Evolutionary conservation across 2,113 vertebrate genomes (phyloP).

Genomic region (Cyanistes caeruleus): DNA sequence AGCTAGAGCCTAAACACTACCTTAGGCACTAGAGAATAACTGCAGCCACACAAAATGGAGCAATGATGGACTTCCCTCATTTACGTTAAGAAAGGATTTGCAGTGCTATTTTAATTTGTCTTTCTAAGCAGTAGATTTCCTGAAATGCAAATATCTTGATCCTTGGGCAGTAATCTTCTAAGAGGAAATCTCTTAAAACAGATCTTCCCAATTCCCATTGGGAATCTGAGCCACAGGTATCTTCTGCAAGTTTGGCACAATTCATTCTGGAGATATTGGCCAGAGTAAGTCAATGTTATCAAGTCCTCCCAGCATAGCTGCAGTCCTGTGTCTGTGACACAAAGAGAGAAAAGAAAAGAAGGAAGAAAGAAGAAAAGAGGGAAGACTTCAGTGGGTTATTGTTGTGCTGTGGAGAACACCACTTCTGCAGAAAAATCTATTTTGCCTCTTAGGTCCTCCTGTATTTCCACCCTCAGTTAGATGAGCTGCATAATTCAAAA

Average conservation of each 20-base stretch:
- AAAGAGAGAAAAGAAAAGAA: background rate
- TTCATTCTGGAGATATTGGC: background rate
- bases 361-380: background rate
- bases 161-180: background rate
- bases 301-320: background rate
- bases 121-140: background rate
- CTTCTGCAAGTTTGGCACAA: background rate
- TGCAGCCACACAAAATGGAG: background rate
- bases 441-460: background rate
- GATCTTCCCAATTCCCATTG: background rate
- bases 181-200: background rate
- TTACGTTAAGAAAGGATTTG: background rate
- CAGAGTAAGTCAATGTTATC: background rate
- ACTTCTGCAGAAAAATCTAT: background rate
- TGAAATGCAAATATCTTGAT: background rate
- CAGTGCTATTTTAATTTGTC: background rate
- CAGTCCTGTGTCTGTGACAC: background rate
- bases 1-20: background rate
- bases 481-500: conserved; percentile 33
- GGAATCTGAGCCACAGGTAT: background rate
- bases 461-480: background rate
- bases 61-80: background rate
- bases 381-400: background rate
- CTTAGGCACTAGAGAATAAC: background rate
- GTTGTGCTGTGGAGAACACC: background rate